These are phyloP conservation scores for Neodiprion pinetum DNA, from an alignment of 1,140 invertebrate genomes.

Conservation along the genomic window DNA sequence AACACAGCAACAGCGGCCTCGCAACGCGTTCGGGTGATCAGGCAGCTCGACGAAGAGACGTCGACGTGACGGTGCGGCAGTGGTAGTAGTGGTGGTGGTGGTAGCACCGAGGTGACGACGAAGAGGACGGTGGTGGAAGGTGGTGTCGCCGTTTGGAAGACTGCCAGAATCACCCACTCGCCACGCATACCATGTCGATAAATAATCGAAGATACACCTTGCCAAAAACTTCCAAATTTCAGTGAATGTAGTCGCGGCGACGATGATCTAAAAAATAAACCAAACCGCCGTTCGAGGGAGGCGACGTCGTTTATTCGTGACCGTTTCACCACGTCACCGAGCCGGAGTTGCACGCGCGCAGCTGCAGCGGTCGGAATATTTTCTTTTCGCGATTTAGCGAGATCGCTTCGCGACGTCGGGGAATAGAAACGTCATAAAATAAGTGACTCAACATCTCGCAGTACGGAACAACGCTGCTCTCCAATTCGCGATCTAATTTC, in stretches of 20 bases:
- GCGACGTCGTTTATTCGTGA: not conserved
- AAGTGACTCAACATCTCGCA: slow-evolving; percentile 1
- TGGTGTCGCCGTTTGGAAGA: not conserved
- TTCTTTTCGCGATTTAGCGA: not conserved
- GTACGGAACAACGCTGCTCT: not conserved
- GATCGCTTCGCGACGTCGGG: not conserved
- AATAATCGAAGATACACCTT: slow-evolving; percentile 5
- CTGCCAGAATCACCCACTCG: not conserved
- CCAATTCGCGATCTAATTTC: not conserved
- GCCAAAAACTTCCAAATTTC: slow-evolving; percentile 7
- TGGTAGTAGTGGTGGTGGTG: not conserved
- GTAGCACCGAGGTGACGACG: not conserved
- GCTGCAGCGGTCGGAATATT: not conserved
- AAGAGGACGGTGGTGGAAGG: not conserved
- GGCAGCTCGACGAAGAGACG: not conserved
- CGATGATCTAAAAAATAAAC: not conserved
- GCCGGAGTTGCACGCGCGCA: not conserved
- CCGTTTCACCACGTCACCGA: not conserved
- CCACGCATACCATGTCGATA: slow-evolving; percentile 1
- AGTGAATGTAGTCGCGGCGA: not conserved
- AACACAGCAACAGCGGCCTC: not conserved
- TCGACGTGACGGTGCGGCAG: not conserved
- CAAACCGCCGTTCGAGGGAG: not conserved
- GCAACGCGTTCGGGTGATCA: not conserved
- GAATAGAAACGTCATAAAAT: not conserved